Conservation (phyloP, 2,888 invertebrate genomes). For the Carcina quercana region DNA sequence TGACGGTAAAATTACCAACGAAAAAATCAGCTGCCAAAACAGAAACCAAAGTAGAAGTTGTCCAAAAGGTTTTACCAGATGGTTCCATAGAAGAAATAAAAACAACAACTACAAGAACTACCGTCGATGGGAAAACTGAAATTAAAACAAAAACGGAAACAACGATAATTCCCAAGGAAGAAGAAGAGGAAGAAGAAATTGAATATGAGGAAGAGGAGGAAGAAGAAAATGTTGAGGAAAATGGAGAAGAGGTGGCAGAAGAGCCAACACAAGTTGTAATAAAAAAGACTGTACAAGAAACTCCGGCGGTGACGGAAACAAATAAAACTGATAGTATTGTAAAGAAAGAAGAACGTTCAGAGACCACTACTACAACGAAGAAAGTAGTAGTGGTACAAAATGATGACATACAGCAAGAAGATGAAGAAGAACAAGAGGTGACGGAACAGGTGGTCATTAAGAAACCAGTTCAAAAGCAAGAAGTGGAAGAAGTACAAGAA, state of each 20-base stretch:
- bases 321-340: constrained; percentile 26
- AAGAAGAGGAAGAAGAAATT: constrained; percentile 40
- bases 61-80: constrained; percentile 51
- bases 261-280: constrained; percentile 19
- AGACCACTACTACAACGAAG: constrained; percentile 43
- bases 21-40: constrained; percentile 58
- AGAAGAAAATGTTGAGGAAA: constrained; percentile 27
- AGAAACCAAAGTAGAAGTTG: constrained; percentile 60
- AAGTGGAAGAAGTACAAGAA: constrained; percentile 16
- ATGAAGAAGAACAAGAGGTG: constrained; percentile 15
- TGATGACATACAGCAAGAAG: constrained; percentile 21
- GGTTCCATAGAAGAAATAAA: constrained; percentile 56
- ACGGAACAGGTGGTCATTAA: constrained; percentile 9
- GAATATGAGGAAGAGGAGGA: constrained; percentile 39
- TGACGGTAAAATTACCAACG: constrained; percentile 51
- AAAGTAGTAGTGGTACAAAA: constrained; percentile 45
- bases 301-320: constrained; percentile 28
- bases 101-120: constrained; percentile 61
- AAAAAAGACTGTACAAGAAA: constrained; percentile 20
- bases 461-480: constrained; percentile 23
- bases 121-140: constrained; percentile 58
- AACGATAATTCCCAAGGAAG: constrained; percentile 52
- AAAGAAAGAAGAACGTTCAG: constrained; percentile 48
- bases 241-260: constrained; percentile 19
- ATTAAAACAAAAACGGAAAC: constrained; percentile 60